Conservation (phyloP, 2,797 vertebrate genomes). For the Coregonus suidteri region DNA sequence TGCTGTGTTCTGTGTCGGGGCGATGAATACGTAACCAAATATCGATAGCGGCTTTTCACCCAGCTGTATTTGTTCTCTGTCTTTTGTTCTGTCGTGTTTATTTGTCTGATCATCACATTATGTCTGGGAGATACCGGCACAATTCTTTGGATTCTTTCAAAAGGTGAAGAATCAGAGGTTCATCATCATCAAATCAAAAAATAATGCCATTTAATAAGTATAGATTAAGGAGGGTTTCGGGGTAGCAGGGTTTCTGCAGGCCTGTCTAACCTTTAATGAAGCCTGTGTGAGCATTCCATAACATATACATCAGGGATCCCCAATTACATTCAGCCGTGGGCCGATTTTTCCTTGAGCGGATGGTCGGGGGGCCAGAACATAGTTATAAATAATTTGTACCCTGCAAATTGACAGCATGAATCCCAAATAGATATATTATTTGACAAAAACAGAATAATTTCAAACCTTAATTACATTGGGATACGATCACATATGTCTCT, state of each 20-base stretch:
- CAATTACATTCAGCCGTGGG: too few relatives aligned
- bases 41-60: background rate
- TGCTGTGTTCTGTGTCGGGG: conserved; percentile 15
- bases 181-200: background rate
- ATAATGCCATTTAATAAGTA: background rate
- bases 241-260: background rate
- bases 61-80: background rate
- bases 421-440: too few relatives aligned
- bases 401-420: too few relatives aligned
- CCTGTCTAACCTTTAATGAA: background rate
- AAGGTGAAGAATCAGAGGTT: too few relatives aligned
- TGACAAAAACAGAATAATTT: too few relatives aligned
- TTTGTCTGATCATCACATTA: background rate
- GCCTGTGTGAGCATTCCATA: conserved; percentile 1
- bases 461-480: too few relatives aligned
- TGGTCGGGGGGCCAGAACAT: too few relatives aligned
- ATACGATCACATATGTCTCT: too few relatives aligned
- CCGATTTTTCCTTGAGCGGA: too few relatives aligned
- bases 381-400: too few relatives aligned
- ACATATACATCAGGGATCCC: too few relatives aligned
- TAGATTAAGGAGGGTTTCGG: background rate
- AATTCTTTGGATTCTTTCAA: background rate
- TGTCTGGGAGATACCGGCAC: background rate
- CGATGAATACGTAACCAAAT: conserved; percentile 16
- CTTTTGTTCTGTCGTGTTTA: background rate